A percentile compares a stretch with the other conserved stretches of the same genome.
These are phyloP conservation scores for Tarsius wallacei DNA, from an alignment of 2,797 vertebrate species.

Conservation along the genomic window DNA sequence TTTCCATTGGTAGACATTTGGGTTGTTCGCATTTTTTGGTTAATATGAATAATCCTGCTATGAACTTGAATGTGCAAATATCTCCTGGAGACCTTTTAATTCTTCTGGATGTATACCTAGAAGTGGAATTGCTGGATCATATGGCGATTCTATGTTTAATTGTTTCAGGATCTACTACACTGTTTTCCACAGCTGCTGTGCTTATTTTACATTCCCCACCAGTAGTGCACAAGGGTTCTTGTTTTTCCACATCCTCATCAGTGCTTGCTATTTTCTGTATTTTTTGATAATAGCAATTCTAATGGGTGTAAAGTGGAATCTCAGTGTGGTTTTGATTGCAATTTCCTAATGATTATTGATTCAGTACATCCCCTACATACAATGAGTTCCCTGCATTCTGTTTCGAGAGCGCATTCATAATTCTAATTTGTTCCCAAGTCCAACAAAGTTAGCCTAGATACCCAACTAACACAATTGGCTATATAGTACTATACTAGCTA, in stretches of 20 bases:
- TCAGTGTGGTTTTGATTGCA: too few species aligned
- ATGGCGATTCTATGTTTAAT: not conserved
- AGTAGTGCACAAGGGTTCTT: not conserved
- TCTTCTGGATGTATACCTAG: not conserved
- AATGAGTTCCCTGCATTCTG: too few species aligned
- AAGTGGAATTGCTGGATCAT: not conserved
- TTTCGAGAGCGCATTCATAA: too few species aligned
- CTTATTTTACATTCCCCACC: not conserved
- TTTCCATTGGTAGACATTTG: not conserved
- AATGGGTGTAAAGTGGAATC: not conserved
- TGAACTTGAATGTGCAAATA: not conserved
- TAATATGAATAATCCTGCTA: not conserved
- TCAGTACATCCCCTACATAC: too few species aligned
- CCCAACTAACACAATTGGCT: too few species aligned
- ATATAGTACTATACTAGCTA: too few species aligned
- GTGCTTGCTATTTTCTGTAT: not conserved
- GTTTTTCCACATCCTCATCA: not conserved
- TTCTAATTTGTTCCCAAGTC: too few species aligned
- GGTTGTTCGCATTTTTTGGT: not conserved
- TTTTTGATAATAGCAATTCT: not conserved
- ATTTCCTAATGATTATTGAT: too few species aligned
- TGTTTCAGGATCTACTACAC: not conserved
- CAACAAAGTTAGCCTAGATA: too few species aligned
- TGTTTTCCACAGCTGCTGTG: not conserved
- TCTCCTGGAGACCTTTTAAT: not conserved